These are phyloP conservation scores for Tetragnatha montana DNA, from an alignment of 2,888 invertebrate species.

Conservation along the genomic window DNA sequence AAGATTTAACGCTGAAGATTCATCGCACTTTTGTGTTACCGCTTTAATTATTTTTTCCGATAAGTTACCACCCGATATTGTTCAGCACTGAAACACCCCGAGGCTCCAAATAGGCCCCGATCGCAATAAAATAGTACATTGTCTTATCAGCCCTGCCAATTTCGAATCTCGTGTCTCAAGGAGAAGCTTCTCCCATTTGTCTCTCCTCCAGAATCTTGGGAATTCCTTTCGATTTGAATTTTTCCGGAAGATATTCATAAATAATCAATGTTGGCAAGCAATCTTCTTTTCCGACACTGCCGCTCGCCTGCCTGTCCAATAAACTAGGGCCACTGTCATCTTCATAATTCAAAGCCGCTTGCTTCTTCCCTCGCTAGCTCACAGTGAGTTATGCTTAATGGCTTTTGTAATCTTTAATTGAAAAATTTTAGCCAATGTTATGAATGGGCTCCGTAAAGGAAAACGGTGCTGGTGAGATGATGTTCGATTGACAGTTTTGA, in stretches of 20 bases:
- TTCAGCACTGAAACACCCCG: conserved; percentile 24
- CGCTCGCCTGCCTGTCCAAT: conserved; percentile 37
- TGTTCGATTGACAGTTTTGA: neutral
- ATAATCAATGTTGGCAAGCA: conserved; percentile 63
- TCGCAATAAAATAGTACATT: conserved; percentile 37
- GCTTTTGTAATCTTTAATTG: conserved; percentile 51
- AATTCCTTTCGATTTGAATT: conserved; percentile 65
- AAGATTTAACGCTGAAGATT: no score
- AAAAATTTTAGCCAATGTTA: conserved; percentile 23
- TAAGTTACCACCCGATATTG: neutral
- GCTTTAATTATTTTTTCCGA: neutral
- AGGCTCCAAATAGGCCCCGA: conserved; percentile 34
- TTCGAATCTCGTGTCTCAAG: conserved; percentile 44
- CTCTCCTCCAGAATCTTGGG: conserved; percentile 25
- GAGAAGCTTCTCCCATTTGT: conserved; percentile 43
- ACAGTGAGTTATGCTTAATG: conserved; percentile 41
- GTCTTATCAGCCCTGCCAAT: conserved; percentile 40
- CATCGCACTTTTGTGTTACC: neutral
- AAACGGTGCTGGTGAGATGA: no score
- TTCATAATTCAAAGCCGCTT: conserved; percentile 54
- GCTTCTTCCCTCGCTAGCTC: conserved; percentile 9
- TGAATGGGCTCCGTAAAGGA: conserved; percentile 1
- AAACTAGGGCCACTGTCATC: conserved; percentile 57
- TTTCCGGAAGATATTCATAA: conserved; percentile 57
- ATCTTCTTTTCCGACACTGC: conserved; percentile 51